Base-by-base conservation (phyloP, 64 coral and sea anemone genomes). In the Orbicella faveolata region DNA sequence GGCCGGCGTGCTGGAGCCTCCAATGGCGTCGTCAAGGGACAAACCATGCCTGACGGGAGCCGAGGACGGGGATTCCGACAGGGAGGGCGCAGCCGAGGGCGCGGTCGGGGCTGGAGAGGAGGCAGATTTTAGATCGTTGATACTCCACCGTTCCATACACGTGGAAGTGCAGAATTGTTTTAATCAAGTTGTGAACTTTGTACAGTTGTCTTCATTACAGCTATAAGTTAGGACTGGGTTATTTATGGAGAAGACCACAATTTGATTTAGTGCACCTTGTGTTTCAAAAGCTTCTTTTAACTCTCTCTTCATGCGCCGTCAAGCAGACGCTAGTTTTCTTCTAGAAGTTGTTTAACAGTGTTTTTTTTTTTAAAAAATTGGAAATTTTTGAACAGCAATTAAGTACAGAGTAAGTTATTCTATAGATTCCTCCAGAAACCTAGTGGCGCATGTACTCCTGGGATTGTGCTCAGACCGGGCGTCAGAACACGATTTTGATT, bases 21-120 rank as follows among this genome's bases (percentile, higher is more conserved):
- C 20, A 99, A 99, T 51, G 97, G 97, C 9, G 90, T 81, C 1
- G 61, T 99, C 41, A 86, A 99, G 62, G 97, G 97, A 3, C 88
- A 96, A 53, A 93, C 48, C 54, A 99, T 99, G 97, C 97, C 97
- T n/a, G 87, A 88, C 3, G 84, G 51, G 14, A 82, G 89, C 44
- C 51, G 90, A n/a, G 78, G 91, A 79, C 79, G 96, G 9, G 84
- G 94, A 34, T 79, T 89, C 26, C 90, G 96, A 34, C 76, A 81
- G 9, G 88, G 94, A 13, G 72, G 90, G 33, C 87, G 92, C 30
- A 77, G 79, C 30, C 83, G 92, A 8, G 95, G 95, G 0, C 37
- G 91, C 19, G 87, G 90, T 12, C 84, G 91, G 82, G 92, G 92
- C 39, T 77, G 79, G 74, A 88, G 92, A 83, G 79, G 87, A 72